Evolutionary conservation across 2,113 vertebrate genomes (phyloP), one percentile per base, ranked within the genome.

Genomic region (Burhinus oedicnemus): DNA sequence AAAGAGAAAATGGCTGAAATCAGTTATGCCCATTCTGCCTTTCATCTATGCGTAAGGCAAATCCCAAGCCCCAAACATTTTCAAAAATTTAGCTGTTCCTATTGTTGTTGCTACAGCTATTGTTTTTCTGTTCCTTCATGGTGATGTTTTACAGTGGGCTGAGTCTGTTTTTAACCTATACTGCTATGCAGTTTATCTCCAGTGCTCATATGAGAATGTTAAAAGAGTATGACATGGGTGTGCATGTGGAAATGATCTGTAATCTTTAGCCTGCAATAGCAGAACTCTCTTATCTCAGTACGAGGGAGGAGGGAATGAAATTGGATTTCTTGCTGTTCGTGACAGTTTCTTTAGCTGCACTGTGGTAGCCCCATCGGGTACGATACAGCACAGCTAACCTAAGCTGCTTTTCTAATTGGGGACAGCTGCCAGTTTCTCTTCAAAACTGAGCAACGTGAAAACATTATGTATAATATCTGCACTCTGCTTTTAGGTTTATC

Each of bases 261-360:
- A 96, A 96, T 91, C 95, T 95, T 93, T 87, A 94, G 85, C 47
- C 61, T 93, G 92, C 80, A 94, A 93, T 38, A 90, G 75, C 89
- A 91, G 54, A 93, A 80, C 72, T 95, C 80, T 89, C 89, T 97
- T 96, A 96, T 96, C 95, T 95, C 51, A 34, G 12, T 4, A 79
- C 0, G 2, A 82, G 85, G 66, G 75, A 86, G 85, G 65, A 83
- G 75, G 32, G 71, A 89, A 96, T 95, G 86, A 92, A 96, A 95
- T 96, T 97, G 89, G 72, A 93, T 95, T 97, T 94, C 74, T 90
- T 93, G 52, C 51, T 89, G 5, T 80, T 87, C 6, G 0, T 93
- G 87, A 70, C 81, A 62, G 70, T 89, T 95, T 83, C 80, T 95
- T 30, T 91, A 91, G 84, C 87, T 83, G 66, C 44, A 22, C 70